Conservation (phyloP, 1,140 invertebrate species). For the Trichoplusia ni region DNA sequence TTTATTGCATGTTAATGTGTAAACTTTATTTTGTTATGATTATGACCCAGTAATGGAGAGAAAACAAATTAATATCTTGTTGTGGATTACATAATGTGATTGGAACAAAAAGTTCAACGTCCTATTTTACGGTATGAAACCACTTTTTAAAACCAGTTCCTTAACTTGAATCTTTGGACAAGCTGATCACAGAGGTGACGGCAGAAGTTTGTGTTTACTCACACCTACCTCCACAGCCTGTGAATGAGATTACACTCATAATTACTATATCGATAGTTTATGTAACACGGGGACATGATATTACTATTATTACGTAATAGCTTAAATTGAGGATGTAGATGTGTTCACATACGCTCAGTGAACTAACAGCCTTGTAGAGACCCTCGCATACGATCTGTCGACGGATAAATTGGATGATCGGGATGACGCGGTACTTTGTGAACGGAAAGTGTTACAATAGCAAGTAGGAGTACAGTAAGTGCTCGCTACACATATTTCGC, state of each 20-base stretch:
- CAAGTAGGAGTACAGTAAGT: too few species aligned
- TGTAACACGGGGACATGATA: slow-evolving; percentile 5
- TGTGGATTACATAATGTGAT: slow-evolving; percentile 60
- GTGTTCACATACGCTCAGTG: too few species aligned
- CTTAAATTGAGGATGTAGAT: too few species aligned
- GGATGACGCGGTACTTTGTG: too few species aligned
- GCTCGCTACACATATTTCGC: too few species aligned
- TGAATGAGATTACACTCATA: slow-evolving; percentile 23
- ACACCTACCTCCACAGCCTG: slow-evolving; percentile 10
- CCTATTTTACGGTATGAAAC: slow-evolving; percentile 74
- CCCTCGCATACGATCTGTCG: too few species aligned
- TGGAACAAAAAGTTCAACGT: slow-evolving; percentile 73
- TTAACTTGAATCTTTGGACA: slow-evolving; percentile 62
- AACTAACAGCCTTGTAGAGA: too few species aligned
- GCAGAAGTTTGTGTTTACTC: slow-evolving; percentile 34
- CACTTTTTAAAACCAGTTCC: slow-evolving; percentile 75
- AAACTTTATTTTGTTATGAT: slow-evolving; percentile 24
- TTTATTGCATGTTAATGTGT: slow-evolving; percentile 20
- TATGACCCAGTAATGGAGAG: slow-evolving; percentile 47
- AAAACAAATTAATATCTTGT: slow-evolving; percentile 66
- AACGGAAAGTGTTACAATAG: too few species aligned
- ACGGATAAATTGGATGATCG: too few species aligned
- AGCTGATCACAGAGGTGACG: slow-evolving; percentile 54
- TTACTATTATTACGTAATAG: slow-evolving; percentile 5
- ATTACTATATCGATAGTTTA: slow-evolving; percentile 27